Conservation (phyloP, 2,888 invertebrate genomes). For the Lepidochitona cinerea region DNA sequence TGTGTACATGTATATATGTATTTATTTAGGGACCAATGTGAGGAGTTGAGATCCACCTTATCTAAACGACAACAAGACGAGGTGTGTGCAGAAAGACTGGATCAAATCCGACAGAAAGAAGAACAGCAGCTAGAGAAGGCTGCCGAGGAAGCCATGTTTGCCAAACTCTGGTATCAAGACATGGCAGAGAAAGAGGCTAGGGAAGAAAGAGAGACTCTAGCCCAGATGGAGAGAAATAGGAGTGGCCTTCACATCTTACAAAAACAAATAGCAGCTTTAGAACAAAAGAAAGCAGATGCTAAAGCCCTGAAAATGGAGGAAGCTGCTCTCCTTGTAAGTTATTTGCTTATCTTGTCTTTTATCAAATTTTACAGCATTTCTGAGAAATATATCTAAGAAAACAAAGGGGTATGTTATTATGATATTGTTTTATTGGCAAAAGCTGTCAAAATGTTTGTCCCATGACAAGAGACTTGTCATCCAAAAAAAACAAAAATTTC, state of each 20-base stretch:
- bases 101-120: conserved; percentile 41
- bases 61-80: conserved; percentile 67
- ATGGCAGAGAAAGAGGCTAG: conserved; percentile 64
- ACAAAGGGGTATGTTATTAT: too few species aligned
- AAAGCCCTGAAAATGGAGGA: conserved; percentile 65
- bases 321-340: conserved; percentile 60
- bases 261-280: conserved; percentile 67
- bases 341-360: not conserved
- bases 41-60: conserved; percentile 66
- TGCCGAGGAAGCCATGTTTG: conserved; percentile 65
- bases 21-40: conserved; percentile 64
- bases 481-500: too few species aligned
- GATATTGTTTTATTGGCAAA: too few species aligned
- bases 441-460: too few species aligned
- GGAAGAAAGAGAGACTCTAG: conserved; percentile 65
- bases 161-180: conserved; percentile 68
- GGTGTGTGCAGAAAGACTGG: conserved; percentile 64
- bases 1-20: too few species aligned
- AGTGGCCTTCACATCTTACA: conserved; percentile 61
- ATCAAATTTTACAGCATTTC: too few species aligned
- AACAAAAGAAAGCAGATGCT: conserved; percentile 62
- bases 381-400: too few species aligned
- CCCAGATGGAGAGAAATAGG: conserved; percentile 57
- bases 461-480: too few species aligned
- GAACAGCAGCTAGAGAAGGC: conserved; percentile 37